Evolutionary conservation across 2,797 vertebrate genomes (phyloP), one percentile per base, ranked within the genome.

Genomic region (Galaxias olidus): DNA sequence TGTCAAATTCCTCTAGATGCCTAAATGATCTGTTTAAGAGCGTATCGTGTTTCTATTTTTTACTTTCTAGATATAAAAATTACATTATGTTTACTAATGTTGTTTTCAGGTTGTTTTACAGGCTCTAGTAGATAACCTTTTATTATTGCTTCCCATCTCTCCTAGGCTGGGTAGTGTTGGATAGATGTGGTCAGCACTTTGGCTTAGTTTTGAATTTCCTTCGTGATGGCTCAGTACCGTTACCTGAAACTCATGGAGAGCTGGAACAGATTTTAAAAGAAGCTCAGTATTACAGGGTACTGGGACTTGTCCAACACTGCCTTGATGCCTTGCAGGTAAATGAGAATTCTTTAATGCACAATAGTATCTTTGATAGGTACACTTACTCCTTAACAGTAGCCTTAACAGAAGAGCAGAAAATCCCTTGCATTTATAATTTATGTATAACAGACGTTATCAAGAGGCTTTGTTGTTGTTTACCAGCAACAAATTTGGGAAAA

Each of bases 161-260:
- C 47, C 12, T 64, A 96, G 95, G 94, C 66, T 96, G 95, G 95
- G 91, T 96, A 10, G 87, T 96, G 85, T 84, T 96, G 79, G 94
- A 96, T 66, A 81, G 94, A 58, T 90, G 90, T 55, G 95, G 95
- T 14, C 89, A 91, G 6, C 94, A 96, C 77, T 96, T 96, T 86
- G 90, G 90, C 17, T 85, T 95, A 20, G 89, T 96, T 50, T 87
- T 96, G 75, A 96, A 96, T 83, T 96, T 95, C 83, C 86, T 96
- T 64, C 88, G 95, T 45, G 95, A 96, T n/a, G 94, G 94, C 6
- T 93, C 93, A 0, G 94, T 96, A 10, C 94, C 95, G 3, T 91
- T 96, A 43, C 95, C 95, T 1, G 94, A 96, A 18, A 91, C 89
- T 41, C 84, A 90, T 69, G 86, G 84, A 77, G 94, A 95, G 63